Evolutionary conservation across 2,888 invertebrate species (phyloP).

Genomic region (Horisme vitalbata): DNA sequence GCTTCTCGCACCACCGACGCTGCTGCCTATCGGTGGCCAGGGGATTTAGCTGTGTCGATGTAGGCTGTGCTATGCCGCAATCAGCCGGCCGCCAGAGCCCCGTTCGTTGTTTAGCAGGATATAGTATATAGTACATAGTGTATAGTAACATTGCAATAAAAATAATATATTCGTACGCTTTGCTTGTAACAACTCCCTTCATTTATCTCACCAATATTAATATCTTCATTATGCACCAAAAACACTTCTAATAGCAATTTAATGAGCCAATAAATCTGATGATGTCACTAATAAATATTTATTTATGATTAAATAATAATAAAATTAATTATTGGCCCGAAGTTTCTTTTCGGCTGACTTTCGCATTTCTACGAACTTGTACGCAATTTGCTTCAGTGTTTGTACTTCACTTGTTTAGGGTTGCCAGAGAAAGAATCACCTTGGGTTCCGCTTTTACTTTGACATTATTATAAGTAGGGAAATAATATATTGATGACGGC

Average conservation of each 20-base stretch:
- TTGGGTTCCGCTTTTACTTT: no score
- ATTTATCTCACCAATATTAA: constrained; percentile 47
- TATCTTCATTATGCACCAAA: constrained; percentile 48
- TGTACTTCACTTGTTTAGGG: constrained; percentile 43
- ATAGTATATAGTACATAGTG: no score
- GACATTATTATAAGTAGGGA: no score
- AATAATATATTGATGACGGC: no score
- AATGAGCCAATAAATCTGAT: constrained; percentile 52
- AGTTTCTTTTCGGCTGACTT: constrained; percentile 54
- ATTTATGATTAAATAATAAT: constrained; percentile 59
- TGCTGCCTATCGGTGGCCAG: no score
- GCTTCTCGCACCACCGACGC: no score
- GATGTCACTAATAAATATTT: constrained; percentile 64
- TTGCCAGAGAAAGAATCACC: no score
- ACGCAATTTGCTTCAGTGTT: constrained; percentile 63
- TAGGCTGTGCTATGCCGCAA: no score
- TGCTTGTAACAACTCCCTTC: constrained; percentile 40
- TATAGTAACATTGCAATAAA: constrained; percentile 3
- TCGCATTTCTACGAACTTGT: constrained; percentile 67
- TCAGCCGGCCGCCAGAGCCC: no score
- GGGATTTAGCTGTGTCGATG: no score
- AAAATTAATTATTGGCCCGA: constrained; percentile 51
- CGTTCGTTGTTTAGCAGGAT: no score
- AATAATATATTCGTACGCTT: constrained; percentile 34
- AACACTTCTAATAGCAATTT: constrained; percentile 42